phyloP scores from a whole-genome alignment of 2,797 vertebrate genomes.

The Phalanger gymnotis region DNA sequence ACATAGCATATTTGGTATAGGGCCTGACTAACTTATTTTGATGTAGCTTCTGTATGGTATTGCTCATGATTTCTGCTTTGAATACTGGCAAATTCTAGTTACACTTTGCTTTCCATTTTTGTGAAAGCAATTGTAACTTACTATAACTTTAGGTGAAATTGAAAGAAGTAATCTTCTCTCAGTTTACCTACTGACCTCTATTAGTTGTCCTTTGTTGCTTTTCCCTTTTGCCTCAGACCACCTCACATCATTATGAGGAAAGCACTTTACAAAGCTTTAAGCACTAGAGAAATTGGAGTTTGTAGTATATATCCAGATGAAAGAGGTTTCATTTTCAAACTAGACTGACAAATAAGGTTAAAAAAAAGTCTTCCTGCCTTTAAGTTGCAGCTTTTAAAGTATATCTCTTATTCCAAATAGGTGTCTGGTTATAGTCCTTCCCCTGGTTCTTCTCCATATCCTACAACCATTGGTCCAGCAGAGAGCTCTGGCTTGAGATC shows the following conservation, averaged over 20 bases:
- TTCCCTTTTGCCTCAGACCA: not conserved
- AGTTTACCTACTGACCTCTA: not conserved
- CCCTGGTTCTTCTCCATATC: conserved; percentile 86
- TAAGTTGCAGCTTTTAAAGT: not conserved
- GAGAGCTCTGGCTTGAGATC: conserved; percentile 90
- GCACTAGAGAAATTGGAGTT: not conserved
- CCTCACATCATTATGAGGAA: not conserved
- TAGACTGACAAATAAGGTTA: not conserved
- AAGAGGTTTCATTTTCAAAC: not conserved
- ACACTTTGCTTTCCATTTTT: not conserved
- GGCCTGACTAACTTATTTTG: not conserved
- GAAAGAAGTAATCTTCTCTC: not conserved
- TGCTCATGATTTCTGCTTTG: not conserved
- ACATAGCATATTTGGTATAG: not conserved
- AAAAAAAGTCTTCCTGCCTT: not conserved
- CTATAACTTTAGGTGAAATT: not conserved
- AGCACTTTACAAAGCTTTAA: not conserved
- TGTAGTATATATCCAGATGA: not conserved
- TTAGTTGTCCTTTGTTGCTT: not conserved
- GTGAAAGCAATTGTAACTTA: not conserved
- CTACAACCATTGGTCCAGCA: conserved; percentile 87
- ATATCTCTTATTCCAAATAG: conserved; percentile 77
- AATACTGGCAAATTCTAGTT: not conserved
- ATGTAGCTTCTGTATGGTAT: not conserved
- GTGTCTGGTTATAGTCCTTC: conserved; percentile 89